Evolutionary conservation across 2,888 invertebrate species (phyloP).

Genomic region (Acanthosepion pharaonis): DNA sequence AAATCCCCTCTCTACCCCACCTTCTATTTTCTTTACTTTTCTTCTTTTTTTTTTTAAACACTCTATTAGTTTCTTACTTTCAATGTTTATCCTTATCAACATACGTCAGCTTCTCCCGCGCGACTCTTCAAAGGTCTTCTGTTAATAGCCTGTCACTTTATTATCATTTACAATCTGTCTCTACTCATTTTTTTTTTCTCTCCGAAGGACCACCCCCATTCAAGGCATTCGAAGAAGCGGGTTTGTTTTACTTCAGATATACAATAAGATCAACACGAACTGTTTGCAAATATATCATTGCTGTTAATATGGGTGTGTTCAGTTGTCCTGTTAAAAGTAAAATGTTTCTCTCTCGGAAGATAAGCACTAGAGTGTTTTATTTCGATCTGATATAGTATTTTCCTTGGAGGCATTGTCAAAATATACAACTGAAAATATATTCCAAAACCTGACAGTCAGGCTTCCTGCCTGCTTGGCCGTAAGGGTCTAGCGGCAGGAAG

Average conservation of each 20-base stretch:
- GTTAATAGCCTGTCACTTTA: not conserved
- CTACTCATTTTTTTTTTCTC: not conserved
- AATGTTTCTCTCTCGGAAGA: not conserved
- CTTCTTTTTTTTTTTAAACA: too few relatives aligned
- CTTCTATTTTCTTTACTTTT: too few relatives aligned
- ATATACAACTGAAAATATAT: not conserved
- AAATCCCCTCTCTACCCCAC: too few relatives aligned
- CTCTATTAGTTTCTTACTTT: too few relatives aligned
- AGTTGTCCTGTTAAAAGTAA: not conserved
- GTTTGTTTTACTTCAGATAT: not conserved
- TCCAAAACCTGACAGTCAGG: not conserved
- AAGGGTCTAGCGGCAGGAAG: constrained; percentile 17
- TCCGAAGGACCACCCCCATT: not conserved
- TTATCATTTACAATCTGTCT: not conserved
- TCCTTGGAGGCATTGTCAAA: not conserved
- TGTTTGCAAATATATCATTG: not conserved
- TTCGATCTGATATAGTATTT: not conserved
- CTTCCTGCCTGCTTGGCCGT: not conserved
- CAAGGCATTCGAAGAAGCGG: not conserved
- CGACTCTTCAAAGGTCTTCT: not conserved
- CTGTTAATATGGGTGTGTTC: constrained; percentile 17
- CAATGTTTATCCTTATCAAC: not conserved
- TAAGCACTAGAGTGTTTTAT: not conserved
- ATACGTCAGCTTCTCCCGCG: not conserved
- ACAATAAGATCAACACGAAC: not conserved